Evolutionary conservation across 2,797 vertebrate genomes (phyloP).

Genomic region (Syngnathus acus): DNA sequence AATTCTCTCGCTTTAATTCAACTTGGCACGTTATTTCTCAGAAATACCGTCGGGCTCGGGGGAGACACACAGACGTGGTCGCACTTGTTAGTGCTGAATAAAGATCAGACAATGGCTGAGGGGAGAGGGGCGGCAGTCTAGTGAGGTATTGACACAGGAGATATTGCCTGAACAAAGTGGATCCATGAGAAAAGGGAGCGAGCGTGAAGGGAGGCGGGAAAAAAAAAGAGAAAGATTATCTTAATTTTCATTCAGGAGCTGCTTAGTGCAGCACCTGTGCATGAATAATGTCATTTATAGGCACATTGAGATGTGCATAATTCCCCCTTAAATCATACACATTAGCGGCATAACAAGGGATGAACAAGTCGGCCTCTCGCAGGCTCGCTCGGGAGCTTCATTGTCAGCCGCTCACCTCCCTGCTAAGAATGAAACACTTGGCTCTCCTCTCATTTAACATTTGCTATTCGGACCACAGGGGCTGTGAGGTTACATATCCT

Average conservation of each 20-base stretch:
- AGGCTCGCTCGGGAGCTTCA: conserved; percentile 46
- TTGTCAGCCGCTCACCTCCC: conserved; percentile 53
- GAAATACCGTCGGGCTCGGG: conserved; percentile 61
- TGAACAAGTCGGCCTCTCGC: conserved; percentile 65
- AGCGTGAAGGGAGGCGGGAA: conserved; percentile 40
- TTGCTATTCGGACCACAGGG: conserved; percentile 43
- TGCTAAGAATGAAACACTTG: conserved; percentile 53
- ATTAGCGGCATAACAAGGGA: conserved; percentile 72
- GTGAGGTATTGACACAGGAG: conserved; percentile 74
- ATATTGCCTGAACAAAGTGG: conserved; percentile 77
- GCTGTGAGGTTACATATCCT: conserved; percentile 53
- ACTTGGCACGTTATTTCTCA: conserved; percentile 70
- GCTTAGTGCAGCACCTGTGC: conserved; percentile 79
- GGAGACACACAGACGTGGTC: conserved; percentile 68
- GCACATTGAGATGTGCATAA: conserved; percentile 75
- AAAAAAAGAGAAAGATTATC: conserved; percentile 71
- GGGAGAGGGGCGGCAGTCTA: conserved; percentile 57
- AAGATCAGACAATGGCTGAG: conserved; percentile 72
- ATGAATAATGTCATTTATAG: conserved; percentile 79
- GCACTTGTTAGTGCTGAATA: conserved; percentile 75
- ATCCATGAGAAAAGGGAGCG: conserved; percentile 67
- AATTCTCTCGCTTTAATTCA: conserved; percentile 69
- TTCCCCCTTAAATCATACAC: conserved; percentile 74
- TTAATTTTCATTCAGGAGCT: conserved; percentile 79
- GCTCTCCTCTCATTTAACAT: conserved; percentile 54